Evolutionary conservation across 2,888 invertebrate species (phyloP), one percentile per base, ranked within the genome.

Genomic region (Hemaris fuciformis): DNA sequence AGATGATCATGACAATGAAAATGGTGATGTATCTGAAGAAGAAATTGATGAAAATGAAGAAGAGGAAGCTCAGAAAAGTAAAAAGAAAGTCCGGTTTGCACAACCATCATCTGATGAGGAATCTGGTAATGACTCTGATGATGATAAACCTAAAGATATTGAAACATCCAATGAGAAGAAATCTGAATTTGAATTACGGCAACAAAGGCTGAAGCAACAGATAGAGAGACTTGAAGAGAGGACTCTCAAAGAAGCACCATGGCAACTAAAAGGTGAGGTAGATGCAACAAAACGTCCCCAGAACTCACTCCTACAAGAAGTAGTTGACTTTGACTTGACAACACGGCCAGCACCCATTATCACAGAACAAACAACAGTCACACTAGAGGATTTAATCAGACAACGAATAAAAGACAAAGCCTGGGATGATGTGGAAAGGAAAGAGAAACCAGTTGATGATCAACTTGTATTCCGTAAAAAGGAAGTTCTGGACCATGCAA

Each of bases 251-350:
- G 97, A 98, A 66, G 98, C 98, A 73, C 96, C 98, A 0, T 99
- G 99, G 99, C 98, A 98, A 79, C 86, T 99, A 48, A 96, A 95
- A 80, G 99, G 99, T 66, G 99, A 99, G 93, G 95, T 98, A 0
- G 94, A 94, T 62, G 97, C 96, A 0, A 88, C 93, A 0, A 94
- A 91, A 64, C 93, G 99, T 61, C 99, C 99, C 0, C 96, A 97
- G 82, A 98, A 99, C 90, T 98, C 99, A 0, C 88, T 99, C 22
- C 91, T 99, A 0, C 96, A 99, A 88, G 98, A 99, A 88, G 95
- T 97, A 64, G 94, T 99, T 0, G 97, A 98, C 78, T 98, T 98
- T 88, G 98, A 99, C 79, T 93, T 97, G 23, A 96, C 96, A 0
- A 93, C 95, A 1, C 93, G 97, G 76, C 97, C 97, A 62, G 96